phyloP scores from a whole-genome alignment of 2,888 invertebrate species.

The Herminia tarsipennalis region DNA sequence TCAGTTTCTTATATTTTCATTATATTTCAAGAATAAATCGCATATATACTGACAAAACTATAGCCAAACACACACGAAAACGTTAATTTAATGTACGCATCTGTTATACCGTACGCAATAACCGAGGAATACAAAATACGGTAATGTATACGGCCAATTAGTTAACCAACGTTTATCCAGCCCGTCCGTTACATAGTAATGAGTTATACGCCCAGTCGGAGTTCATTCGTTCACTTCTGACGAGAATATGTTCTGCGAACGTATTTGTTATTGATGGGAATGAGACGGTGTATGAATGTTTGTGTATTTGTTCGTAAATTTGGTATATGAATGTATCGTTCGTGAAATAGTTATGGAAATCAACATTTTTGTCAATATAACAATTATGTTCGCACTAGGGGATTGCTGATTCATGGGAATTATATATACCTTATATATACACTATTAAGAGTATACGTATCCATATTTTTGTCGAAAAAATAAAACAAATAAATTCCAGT shows the following conservation, averaged over 20 bases:
- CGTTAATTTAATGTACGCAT: slow-evolving; percentile 4
- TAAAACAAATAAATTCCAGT: no score
- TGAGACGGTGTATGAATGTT: neutral
- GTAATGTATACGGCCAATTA: slow-evolving; percentile 45
- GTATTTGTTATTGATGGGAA: neutral
- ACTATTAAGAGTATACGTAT: no score
- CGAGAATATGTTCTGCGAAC: slow-evolving; percentile 12
- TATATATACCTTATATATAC: no score
- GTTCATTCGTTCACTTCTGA: slow-evolving; percentile 25
- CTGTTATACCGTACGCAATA: slow-evolving; percentile 2
- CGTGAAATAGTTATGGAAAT: no score
- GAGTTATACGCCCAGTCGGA: slow-evolving; percentile 17
- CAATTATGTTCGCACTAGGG: no score
- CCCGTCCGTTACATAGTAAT: slow-evolving; percentile 38
- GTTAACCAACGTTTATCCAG: slow-evolving; percentile 44
- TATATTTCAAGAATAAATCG: no score
- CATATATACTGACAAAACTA: no score
- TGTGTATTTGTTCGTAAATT: no score
- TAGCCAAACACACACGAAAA: neutral
- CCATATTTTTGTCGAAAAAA: no score
- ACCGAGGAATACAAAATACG: slow-evolving; percentile 26
- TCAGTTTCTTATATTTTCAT: no score
- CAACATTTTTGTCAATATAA: no score
- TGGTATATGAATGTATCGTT: neutral
- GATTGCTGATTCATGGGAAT: no score